Evolutionary conservation across 2,797 vertebrate species (phyloP).

Genomic region (Cheirogaleus major): DNA sequence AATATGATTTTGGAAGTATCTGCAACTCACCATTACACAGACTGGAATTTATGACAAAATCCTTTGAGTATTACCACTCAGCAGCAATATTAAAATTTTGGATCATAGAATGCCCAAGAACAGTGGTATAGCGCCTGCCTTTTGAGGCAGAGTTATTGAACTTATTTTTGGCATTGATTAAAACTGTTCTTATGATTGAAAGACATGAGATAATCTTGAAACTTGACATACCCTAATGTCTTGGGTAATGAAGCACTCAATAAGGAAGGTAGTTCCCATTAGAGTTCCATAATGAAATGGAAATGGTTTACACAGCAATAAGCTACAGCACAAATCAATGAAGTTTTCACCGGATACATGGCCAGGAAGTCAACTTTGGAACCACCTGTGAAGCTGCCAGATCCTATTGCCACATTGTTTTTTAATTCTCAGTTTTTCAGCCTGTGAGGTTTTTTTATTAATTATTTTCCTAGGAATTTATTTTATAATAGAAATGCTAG

Average conservation of each 20-base stretch:
- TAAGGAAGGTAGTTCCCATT: background rate
- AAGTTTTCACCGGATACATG: rapidly evolving
- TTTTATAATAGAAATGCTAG: background rate
- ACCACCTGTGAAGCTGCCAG: rapidly evolving
- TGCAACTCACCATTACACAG: background rate
- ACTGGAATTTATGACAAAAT: background rate
- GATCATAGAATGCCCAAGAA: background rate
- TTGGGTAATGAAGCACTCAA: background rate
- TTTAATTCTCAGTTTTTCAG: background rate
- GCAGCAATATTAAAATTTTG: background rate
- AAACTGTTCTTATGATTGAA: background rate
- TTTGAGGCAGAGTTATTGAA: background rate
- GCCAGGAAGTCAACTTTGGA: background rate
- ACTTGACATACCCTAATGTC: background rate
- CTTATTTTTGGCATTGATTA: background rate
- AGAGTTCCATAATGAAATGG: background rate
- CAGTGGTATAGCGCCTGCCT: background rate
- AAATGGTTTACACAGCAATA: background rate
- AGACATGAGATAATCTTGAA: background rate
- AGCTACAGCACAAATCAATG: rapidly evolving
- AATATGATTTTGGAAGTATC: background rate
- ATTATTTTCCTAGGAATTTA: background rate
- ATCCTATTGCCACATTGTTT: background rate
- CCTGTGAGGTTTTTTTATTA: background rate
- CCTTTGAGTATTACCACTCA: background rate